Evolutionary conservation across 1,140 invertebrate species (phyloP).

Genomic region (Drosophila rhopaloa): DNA sequence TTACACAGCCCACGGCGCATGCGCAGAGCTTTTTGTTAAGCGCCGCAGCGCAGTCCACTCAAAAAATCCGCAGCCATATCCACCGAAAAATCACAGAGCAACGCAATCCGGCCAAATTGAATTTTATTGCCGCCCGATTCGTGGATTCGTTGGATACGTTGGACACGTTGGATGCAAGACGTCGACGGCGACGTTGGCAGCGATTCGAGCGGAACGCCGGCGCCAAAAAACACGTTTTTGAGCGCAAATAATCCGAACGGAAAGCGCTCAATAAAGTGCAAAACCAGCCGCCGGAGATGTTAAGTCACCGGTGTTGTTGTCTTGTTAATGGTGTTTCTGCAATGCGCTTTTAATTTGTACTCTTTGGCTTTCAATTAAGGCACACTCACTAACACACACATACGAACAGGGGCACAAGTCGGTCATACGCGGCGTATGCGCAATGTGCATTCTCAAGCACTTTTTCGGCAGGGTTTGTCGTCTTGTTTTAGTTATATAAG

Average conservation of each 20-base stretch:
- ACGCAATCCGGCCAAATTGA: conserved; percentile 49
- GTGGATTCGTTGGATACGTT: conserved; percentile 20
- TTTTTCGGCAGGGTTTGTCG: conserved; percentile 5
- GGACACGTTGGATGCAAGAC: conserved; percentile 6
- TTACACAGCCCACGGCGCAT: conserved; percentile 67
- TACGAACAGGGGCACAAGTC: conserved; percentile 5
- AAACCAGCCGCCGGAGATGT: conserved; percentile 44
- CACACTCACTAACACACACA: conserved; percentile 23
- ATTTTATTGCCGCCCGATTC: conserved; percentile 66
- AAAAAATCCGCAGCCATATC: neutral
- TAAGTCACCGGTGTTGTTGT: conserved; percentile 46
- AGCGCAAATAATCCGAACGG: conserved; percentile 48
- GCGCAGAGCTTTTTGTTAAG: conserved; percentile 48
- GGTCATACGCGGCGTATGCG: conserved; percentile 49
- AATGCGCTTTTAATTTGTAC: conserved; percentile 72
- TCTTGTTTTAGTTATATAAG: conserved; percentile 9
- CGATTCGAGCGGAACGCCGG: conserved; percentile 9
- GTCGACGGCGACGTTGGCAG: conserved; percentile 1
- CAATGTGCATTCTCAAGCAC: conserved; percentile 45
- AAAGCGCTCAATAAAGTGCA: conserved; percentile 79
- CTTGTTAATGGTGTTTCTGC: conserved; percentile 56
- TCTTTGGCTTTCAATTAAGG: conserved; percentile 72
- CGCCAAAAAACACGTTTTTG: conserved; percentile 64
- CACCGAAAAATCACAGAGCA: conserved; percentile 11
- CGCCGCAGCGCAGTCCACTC: conserved; percentile 36